phyloP scores from a whole-genome alignment of 2,797 vertebrate genomes.

The Rhynchotus rufescens region DNA sequence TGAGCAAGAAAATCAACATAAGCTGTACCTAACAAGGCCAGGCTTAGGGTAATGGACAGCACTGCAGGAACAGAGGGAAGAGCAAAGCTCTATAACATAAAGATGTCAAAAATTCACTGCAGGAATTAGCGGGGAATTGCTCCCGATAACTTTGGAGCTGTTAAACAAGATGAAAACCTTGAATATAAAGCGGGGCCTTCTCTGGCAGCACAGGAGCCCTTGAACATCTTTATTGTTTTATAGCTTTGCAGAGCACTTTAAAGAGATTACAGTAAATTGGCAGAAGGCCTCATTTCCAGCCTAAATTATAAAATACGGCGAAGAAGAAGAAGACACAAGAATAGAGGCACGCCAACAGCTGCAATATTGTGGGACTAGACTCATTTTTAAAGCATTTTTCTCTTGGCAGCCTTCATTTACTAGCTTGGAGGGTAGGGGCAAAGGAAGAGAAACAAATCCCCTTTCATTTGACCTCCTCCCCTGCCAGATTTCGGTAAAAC shows the following conservation, averaged over 20 bases:
- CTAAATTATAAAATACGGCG: not conserved
- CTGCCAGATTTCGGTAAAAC: not conserved
- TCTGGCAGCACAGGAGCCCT: not conserved
- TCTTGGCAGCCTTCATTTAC: fast-evolving
- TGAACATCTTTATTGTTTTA: not conserved
- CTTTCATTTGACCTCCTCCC: not conserved
- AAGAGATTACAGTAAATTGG: not conserved
- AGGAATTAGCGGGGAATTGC: not conserved
- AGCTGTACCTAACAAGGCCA: not conserved
- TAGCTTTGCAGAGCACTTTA: not conserved
- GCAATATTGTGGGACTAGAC: not conserved
- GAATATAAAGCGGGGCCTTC: not conserved
- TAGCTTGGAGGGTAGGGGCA: not conserved
- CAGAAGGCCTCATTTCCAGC: not conserved
- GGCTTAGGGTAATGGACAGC: not conserved
- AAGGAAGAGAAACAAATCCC: not conserved
- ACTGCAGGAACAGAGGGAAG: fast-evolving
- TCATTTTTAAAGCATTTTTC: not conserved
- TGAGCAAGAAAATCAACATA: not conserved
- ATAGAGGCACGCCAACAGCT: not conserved
- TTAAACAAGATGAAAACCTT: not conserved
- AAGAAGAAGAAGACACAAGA: not conserved
- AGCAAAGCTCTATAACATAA: not conserved
- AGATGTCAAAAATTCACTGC: not conserved
- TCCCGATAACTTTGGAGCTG: fast-evolving